phyloP scores from a whole-genome alignment of 2,113 vertebrate species.

The Myanophis thanlyinensis region DNA sequence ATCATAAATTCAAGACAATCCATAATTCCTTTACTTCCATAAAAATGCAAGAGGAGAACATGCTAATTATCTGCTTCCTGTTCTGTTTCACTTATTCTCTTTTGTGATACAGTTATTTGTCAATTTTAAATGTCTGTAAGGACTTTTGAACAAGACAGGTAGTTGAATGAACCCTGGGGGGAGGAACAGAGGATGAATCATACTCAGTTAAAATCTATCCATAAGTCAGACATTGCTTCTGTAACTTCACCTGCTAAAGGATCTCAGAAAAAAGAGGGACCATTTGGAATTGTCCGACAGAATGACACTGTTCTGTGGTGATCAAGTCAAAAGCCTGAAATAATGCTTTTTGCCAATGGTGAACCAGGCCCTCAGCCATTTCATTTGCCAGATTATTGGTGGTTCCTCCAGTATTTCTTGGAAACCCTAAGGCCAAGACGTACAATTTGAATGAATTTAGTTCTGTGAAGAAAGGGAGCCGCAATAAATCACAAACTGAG shows the following conservation, averaged over 20 bases:
- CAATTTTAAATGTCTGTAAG: background rate
- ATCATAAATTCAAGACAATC: background rate
- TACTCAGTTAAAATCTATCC: background rate
- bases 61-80: background rate
- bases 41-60: background rate
- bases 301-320: background rate
- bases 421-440: background rate
- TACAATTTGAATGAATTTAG: background rate
- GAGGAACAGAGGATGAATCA: background rate
- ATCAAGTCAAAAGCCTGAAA: background rate
- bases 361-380: background rate
- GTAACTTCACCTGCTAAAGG: background rate
- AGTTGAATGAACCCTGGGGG: background rate
- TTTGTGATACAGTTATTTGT: background rate
- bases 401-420: background rate
- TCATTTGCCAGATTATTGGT: background rate
- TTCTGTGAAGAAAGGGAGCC: background rate
- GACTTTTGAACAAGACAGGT: background rate
- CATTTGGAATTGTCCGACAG: background rate
- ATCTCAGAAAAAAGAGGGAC: background rate
- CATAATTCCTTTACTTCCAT: background rate
- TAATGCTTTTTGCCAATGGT: background rate
- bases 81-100: background rate
- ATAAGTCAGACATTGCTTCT: background rate
- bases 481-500: background rate